A percentile compares a stretch with the other conserved stretches of the same genome.
Evolutionary conservation across 2,888 invertebrate genomes (phyloP).

Genomic region (Phoenoteleia sp.): DNA sequence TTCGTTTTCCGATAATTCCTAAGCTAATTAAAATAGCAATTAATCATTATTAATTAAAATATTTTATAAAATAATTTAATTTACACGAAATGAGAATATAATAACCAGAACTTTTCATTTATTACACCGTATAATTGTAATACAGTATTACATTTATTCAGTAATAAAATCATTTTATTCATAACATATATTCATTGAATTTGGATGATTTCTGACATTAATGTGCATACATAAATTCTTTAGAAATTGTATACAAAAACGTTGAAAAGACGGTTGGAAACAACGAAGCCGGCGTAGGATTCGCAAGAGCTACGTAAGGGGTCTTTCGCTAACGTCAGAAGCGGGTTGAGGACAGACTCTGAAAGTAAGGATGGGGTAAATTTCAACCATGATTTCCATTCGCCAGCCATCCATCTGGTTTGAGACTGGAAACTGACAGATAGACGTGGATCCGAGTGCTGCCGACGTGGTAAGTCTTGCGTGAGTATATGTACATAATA

Average conservation of each 20-base stretch:
- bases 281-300: slow-evolving; percentile 75
- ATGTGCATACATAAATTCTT: background rate
- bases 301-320: slow-evolving; percentile 73
- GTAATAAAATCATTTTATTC: too few relatives aligned
- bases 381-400: slow-evolving; percentile 89
- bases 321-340: slow-evolving; percentile 66
- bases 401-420: slow-evolving; percentile 90
- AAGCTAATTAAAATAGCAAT: too few relatives aligned
- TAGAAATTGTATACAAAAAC: slow-evolving; percentile 3
- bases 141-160: too few relatives aligned
- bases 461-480: slow-evolving; percentile 86
- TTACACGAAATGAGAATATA: too few relatives aligned
- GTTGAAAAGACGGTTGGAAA: slow-evolving; percentile 71
- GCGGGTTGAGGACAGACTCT: slow-evolving; percentile 69
- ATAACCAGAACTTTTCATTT: too few relatives aligned
- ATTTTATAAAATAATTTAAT: too few relatives aligned
- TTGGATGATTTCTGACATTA: background rate
- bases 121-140: too few relatives aligned
- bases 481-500: slow-evolving; percentile 78
- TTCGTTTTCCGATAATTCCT: too few relatives aligned
- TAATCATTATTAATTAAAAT: too few relatives aligned
- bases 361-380: slow-evolving; percentile 78
- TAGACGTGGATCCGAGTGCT: slow-evolving; percentile 86
- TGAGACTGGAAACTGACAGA: slow-evolving; percentile 87
- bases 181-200: background rate